Conservation (phyloP, 1,140 invertebrate genomes). For the Orius insidiosus region DNA sequence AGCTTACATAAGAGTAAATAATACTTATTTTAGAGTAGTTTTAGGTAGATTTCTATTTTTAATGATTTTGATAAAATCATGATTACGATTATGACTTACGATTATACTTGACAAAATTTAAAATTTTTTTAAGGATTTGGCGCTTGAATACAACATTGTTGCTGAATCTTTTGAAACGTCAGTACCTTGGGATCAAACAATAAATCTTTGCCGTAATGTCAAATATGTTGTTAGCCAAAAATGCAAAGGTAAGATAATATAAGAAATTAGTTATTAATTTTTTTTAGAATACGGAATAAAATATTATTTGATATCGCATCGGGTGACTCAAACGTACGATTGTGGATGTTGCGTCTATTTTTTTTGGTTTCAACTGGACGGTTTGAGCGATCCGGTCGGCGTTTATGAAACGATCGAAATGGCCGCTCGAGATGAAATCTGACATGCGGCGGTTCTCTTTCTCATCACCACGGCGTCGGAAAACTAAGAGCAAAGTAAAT, state of each 20-base stretch:
- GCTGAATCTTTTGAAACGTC: constrained; percentile 98
- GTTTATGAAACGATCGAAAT: constrained; percentile 70
- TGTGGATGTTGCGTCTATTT: constrained; percentile 95
- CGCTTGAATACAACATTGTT: constrained; percentile 70
- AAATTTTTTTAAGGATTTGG: constrained; percentile 61
- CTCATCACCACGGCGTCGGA: constrained; percentile 92
- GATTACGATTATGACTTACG: no score
- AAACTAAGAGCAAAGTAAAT: constrained; percentile 52
- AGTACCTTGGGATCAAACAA: constrained; percentile 82
- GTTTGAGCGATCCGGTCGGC: constrained; percentile 52
- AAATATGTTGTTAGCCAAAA: constrained; percentile 63
- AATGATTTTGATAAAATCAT: no score
- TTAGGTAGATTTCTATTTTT: no score
- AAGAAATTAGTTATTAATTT: neutral
- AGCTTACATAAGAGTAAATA: constrained; percentile 78
- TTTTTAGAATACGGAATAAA: constrained; percentile 35
- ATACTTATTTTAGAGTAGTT: no score
- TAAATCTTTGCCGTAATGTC: constrained; percentile 73
- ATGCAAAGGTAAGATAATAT: constrained; percentile 35
- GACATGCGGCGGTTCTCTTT: constrained; percentile 74
- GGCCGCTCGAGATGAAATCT: constrained; percentile 83
- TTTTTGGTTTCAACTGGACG: constrained; percentile 80
- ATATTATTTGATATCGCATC: constrained; percentile 51
- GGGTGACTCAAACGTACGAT: constrained; percentile 95
- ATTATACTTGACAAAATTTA: no score